Percentiles rank a stretch among this genome's conserved stretches.
Conservation (phyloP, 1,140 invertebrate genomes). For the Eumeta japonica region DNA sequence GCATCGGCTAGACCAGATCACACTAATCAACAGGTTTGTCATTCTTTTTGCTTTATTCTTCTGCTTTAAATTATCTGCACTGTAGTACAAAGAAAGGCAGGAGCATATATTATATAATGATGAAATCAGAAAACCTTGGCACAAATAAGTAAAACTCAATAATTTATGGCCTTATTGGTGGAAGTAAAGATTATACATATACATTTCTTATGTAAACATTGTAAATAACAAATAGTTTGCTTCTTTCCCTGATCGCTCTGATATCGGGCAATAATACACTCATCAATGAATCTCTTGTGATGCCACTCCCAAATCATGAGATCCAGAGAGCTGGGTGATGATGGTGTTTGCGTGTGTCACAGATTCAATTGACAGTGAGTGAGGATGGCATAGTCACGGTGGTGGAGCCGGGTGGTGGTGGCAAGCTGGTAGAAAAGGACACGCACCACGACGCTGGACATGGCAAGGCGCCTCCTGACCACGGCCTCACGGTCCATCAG, state of each 20-base stretch:
- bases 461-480: conserved; percentile 46
- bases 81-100: neutral
- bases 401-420: conserved; percentile 46
- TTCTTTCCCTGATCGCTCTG: no score
- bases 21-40: conserved; percentile 39
- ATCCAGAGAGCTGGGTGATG: no score
- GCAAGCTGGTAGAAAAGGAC: conserved; percentile 47
- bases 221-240: no score
- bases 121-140: no score
- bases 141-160: no score
- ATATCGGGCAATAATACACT: no score
- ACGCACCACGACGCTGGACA: conserved; percentile 38
- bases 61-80: no score
- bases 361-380: conserved; percentile 55
- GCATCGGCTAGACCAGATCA: conserved; percentile 35
- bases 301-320: neutral
- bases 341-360: conserved; percentile 9
- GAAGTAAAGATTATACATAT: no score
- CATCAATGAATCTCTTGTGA: neutral
- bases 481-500: conserved; percentile 52
- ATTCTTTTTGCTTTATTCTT: neutral
- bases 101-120: no score
- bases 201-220: no score
- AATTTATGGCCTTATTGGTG: no score
- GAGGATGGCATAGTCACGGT: conserved; percentile 56